Evolutionary conservation across 2,113 vertebrate species (phyloP), one percentile per base, ranked within the genome.

Genomic region (Eptesicus fuscus): DNA sequence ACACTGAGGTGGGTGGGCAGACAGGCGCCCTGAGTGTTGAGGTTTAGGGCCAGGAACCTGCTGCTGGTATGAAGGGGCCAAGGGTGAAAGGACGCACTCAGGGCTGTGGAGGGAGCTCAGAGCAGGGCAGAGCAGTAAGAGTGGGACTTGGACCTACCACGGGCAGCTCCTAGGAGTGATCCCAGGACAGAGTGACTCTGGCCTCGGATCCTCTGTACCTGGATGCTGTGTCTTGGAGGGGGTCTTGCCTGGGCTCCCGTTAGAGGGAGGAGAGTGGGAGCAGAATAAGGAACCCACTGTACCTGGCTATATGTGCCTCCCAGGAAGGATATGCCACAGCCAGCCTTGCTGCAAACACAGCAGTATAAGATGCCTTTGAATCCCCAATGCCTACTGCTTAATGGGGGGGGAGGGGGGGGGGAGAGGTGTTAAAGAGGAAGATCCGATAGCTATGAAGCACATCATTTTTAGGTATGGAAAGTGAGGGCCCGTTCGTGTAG

Each of bases 371-470:
- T 37, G 53, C 11, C 37, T 61, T 49, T 3, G 3, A 32, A 22
- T 37, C 32, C 11, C 76, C 28, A 9, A n/a, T 0, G 2, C 42
- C 0, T 22, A 10, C 0, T 5, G 61, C 42, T 53, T 42, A 7
- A 42, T 0, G 0, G 18, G 61, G 30, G 32, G 0, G 0, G 4
- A 4, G 2, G 11, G 25, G 35, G 20, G 13, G 37, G 42, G 7
- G 42, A 42, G 42, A 7, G 42, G 7, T 7, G 53, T 76, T 37
- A 1, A 30, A 83, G 25, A 32, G 22, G 35, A 25, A 61, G 20
- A 20, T 7, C 35, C 37, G 59, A 10, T 3, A 65, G 78, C 59
- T 42, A 51, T 0, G 5, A 40, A 71, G 44, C 17, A 25, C 11
- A 30, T 2, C 4, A 18, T 7, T 67, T 82, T 42, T 44, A 44